Base-by-base conservation (phyloP, 1,140 invertebrate species). In the Cyclargus thomasi region DNA sequence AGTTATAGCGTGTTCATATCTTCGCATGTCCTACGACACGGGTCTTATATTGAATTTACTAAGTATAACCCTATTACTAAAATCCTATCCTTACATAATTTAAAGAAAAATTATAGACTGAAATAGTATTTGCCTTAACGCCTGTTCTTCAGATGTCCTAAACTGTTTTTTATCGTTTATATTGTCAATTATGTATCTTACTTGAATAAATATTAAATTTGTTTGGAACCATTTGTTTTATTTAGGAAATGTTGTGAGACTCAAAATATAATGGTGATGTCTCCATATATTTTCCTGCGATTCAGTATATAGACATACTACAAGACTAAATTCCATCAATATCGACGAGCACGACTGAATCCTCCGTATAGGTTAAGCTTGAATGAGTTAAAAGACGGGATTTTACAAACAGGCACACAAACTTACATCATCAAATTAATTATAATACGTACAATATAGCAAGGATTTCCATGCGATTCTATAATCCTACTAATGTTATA, bases 131-230 rank as follows among this genome's bases (percentile, higher is more conserved):
- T 73, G 78, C 74, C 76, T 80, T 80, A 77, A 70, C 62, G 57
- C 67, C 62, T 71, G 67, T 75, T 70, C 69, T 72, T 70, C 63
- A 57, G 70, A 64, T 68, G 21, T 67, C 77, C 65, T 73, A 21
- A 59, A 71, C 67, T 73, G 71, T 68, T 69, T 73, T 80, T 65
- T 71, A 78, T 76, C 74, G 67, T 75, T 77, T 80, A 65, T 73
- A 76, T 77, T 75, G 79, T 80, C 79, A 81, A 81, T 81, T 79
- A 77, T 76, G 68, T 81, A 79, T 70, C 69, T 66, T 77, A 71
- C 74, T 72, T 69, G 63, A 69, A 73, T 71, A 67, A 71, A 65
- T 67, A 76, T 66, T 69, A 29, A 62, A 70, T 63, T 70, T 70
- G 69, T 73, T 73, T 68, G 65, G 36, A 64, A 39, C 67, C 62